These are phyloP conservation scores for Latrodectus elegans DNA, from an alignment of 2,888 invertebrate species.

Conservation along the genomic window DNA sequence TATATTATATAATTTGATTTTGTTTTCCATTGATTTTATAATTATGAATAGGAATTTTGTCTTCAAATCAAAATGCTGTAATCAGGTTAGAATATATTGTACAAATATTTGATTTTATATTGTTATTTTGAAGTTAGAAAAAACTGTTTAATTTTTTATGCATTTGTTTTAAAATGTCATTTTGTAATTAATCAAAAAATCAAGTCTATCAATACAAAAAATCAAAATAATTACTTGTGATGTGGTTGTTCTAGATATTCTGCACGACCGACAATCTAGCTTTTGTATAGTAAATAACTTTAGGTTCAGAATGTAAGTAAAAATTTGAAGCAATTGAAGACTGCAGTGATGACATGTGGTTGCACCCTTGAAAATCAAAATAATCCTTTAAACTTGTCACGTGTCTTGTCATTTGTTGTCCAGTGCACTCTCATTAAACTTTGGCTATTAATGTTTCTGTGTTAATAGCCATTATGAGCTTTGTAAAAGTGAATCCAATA, in stretches of 20 bases:
- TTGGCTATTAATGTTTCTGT: slow-evolving; percentile 24
- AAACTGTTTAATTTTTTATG: no score
- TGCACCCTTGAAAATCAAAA: slow-evolving; percentile 60
- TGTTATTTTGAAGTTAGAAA: no score
- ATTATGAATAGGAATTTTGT: no score
- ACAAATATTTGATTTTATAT: no score
- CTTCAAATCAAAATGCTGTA: no score
- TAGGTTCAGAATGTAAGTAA: slow-evolving; percentile 29
- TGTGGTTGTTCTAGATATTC: slow-evolving; percentile 51
- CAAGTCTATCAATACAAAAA: slow-evolving; percentile 12
- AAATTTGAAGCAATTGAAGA: slow-evolving; percentile 17
- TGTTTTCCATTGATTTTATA: no score
- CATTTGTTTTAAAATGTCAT: no score
- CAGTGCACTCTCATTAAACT: slow-evolving; percentile 33
- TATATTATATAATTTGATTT: no score
- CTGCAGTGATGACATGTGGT: background rate
- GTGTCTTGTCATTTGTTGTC: slow-evolving; percentile 32
- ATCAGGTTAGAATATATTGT: no score
- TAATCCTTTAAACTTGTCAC: slow-evolving; percentile 31
- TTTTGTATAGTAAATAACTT: slow-evolving; percentile 58
- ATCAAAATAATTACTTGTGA: slow-evolving; percentile 66
- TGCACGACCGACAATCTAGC: slow-evolving; percentile 67
- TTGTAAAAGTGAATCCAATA: slow-evolving; percentile 33
- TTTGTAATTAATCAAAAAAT: no score
- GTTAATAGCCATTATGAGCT: slow-evolving; percentile 15